These are phyloP conservation scores for Lasiurus borealis DNA, from an alignment of 2,113 vertebrate species.

Conservation along the genomic window DNA sequence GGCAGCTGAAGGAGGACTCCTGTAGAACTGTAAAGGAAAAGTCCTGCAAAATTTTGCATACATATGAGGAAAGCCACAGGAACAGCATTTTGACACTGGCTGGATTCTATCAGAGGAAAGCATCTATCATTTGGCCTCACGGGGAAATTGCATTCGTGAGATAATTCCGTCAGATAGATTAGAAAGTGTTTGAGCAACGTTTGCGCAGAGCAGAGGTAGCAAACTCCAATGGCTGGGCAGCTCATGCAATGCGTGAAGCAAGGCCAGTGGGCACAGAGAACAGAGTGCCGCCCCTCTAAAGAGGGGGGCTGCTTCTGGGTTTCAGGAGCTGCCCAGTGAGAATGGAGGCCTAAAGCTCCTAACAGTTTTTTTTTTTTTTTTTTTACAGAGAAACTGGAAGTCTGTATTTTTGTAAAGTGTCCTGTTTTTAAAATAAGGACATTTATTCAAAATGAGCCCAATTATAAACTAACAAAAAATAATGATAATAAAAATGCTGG, in stretches of 20 bases:
- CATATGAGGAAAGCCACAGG: conserved; percentile 54
- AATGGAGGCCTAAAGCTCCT: not conserved
- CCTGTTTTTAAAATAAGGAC: not conserved
- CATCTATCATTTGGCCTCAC: not conserved
- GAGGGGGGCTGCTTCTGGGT: not conserved
- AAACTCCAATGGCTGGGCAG: not conserved
- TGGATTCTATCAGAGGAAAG: conserved; percentile 51
- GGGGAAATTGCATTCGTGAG: not conserved
- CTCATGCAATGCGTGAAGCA: not conserved
- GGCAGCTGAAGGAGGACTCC: conserved; percentile 9
- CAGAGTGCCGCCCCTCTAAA: accelerated
- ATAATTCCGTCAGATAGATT: conserved; percentile 8
- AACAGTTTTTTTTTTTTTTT: too few species aligned
- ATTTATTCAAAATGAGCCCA: conserved; percentile 4
- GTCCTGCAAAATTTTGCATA: conserved; percentile 45
- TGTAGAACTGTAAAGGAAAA: conserved; percentile 33
- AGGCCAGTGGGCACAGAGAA: not conserved
- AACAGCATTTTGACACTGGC: conserved; percentile 55
- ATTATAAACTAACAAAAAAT: not conserved
- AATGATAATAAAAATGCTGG: not conserved
- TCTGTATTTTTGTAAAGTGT: not conserved
- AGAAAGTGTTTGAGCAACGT: conserved; percentile 24
- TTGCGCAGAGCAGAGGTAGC: not conserved
- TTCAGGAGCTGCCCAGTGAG: not conserved
- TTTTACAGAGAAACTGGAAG: conserved; percentile 12